phyloP scores from a whole-genome alignment of 2,797 vertebrate species.

The Syngnathus rostellatus region DNA sequence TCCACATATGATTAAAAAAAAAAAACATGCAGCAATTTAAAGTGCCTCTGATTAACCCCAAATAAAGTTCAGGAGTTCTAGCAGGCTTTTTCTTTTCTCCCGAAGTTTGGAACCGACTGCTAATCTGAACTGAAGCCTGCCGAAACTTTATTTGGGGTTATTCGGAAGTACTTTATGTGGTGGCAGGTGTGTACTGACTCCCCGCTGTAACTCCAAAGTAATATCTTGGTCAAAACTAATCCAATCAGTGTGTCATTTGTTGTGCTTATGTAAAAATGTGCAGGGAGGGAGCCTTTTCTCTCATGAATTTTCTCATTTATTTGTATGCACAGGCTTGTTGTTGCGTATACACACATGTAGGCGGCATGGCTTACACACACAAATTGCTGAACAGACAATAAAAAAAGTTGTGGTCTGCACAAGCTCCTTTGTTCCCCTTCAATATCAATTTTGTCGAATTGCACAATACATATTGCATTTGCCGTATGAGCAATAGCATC shows the following conservation, averaged over 20 bases:
- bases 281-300: too few species aligned
- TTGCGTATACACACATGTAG: background rate
- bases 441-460: slow-evolving; percentile 20
- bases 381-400: slow-evolving; percentile 5
- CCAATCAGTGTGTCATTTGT: background rate
- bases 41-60: too few species aligned
- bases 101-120: background rate
- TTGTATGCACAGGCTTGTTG: background rate
- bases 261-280: background rate
- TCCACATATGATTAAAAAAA: too few species aligned
- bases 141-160: background rate
- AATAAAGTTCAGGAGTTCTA: too few species aligned
- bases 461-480: slow-evolving; percentile 28
- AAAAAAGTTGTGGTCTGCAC: background rate
- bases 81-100: background rate
- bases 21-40: background rate
- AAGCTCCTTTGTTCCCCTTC: slow-evolving; percentile 8
- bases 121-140: background rate
- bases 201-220: background rate
- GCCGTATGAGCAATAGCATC: slow-evolving; percentile 24
- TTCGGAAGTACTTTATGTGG: background rate
- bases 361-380: background rate
- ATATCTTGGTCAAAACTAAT: background rate
- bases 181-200: background rate
- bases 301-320: slow-evolving; percentile 3